These are phyloP conservation scores for Aramus guarauna DNA, from an alignment of 2,113 vertebrate genomes.

Conservation along the genomic window DNA sequence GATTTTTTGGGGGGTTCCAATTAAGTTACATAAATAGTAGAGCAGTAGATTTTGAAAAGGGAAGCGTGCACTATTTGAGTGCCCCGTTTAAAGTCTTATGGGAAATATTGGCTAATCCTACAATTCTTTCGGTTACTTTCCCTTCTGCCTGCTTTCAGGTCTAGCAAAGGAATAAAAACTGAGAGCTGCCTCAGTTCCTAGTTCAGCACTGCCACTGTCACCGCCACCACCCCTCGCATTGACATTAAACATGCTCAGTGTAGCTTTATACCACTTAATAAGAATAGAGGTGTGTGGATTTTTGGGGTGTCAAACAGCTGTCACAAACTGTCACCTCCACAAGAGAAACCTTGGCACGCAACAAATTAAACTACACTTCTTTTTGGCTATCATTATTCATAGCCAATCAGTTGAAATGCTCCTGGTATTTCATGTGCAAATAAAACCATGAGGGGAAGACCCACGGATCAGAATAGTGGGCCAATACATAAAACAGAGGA, in stretches of 20 bases:
- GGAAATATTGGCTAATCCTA: slow-evolving; percentile 31
- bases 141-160: slow-evolving; percentile 4
- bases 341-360: slow-evolving; percentile 72
- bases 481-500: slow-evolving; percentile 83
- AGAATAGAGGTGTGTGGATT: slow-evolving; percentile 73
- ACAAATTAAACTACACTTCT: slow-evolving; percentile 78
- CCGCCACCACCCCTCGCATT: not conserved
- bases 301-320: slow-evolving; percentile 80
- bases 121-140: slow-evolving; percentile 9
- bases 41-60: not conserved
- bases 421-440: slow-evolving; percentile 88
- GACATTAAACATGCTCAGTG: not conserved
- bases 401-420: slow-evolving; percentile 77
- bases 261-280: slow-evolving; percentile 67
- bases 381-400: slow-evolving; percentile 80
- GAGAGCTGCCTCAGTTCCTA: not conserved
- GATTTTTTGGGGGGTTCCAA: not conserved
- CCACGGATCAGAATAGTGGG: slow-evolving; percentile 74
- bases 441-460: slow-evolving; percentile 82
- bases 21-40: slow-evolving; percentile 28
- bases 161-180: slow-evolving; percentile 22
- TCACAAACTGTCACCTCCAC: slow-evolving; percentile 79
- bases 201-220: not conserved
- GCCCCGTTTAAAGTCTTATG: slow-evolving; percentile 1
- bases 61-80: not conserved